Conservation (phyloP, 2,797 vertebrate genomes). For the Oreonectes daqikongensis region DNA sequence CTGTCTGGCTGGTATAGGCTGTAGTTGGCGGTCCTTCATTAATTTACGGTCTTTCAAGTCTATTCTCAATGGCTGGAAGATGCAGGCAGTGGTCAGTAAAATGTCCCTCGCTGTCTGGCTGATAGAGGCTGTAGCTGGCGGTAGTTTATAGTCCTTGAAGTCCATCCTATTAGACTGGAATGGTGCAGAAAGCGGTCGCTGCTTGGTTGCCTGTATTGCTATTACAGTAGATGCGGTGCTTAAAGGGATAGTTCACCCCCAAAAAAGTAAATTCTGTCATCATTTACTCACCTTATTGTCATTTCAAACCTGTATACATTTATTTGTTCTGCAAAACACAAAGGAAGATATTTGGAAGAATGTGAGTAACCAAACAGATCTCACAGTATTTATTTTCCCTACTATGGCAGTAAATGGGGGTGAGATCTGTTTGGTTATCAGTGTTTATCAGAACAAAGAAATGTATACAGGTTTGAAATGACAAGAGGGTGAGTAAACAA, state of each 20-base stretch:
- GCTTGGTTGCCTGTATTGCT: neutral
- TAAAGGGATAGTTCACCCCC: neutral
- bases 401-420: no score
- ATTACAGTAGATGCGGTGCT: neutral
- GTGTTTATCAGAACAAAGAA: no score
- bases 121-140: neutral
- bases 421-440: no score
- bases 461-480: no score
- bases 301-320: no score
- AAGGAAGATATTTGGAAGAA: no score
- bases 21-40: neutral
- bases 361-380: no score
- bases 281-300: no score
- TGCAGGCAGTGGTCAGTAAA: neutral
- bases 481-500: no score
- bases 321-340: no score
- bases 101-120: neutral
- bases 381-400: no score
- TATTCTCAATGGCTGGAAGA: neutral
- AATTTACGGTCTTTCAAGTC: constrained; percentile 6
- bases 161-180: neutral
- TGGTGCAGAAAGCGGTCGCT: neutral
- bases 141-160: constrained; percentile 9
- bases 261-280: no score
- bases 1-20: constrained; percentile 4